These are phyloP conservation scores for Hydroisotoma schaefferi DNA, from an alignment of 2,888 invertebrate genomes.

Conservation along the genomic window DNA sequence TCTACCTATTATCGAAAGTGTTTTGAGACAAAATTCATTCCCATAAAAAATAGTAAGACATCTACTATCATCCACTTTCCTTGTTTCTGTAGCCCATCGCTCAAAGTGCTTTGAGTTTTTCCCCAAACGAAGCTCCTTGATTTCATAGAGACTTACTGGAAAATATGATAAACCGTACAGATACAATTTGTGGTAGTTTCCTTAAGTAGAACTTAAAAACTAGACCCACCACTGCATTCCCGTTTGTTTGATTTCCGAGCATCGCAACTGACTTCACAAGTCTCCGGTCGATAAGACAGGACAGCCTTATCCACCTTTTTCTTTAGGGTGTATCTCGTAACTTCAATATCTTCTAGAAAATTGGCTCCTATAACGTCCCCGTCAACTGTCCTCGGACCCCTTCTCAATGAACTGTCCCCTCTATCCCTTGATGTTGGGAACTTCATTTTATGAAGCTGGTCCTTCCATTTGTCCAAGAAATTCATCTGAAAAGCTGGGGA, in stretches of 20 bases:
- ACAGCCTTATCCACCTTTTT: slow-evolving; percentile 15
- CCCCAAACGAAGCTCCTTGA: slow-evolving; percentile 37
- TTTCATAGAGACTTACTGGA: slow-evolving; percentile 32
- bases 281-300: slow-evolving; percentile 27
- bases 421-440: no score
- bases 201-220: neutral
- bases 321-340: slow-evolving; percentile 20
- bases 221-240: slow-evolving; percentile 33
- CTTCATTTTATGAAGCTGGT: no score
- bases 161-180: neutral
- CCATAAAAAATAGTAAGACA: slow-evolving; percentile 36
- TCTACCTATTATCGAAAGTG: slow-evolving; percentile 32
- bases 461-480: no score
- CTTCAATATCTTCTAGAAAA: slow-evolving; percentile 32
- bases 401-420: no score
- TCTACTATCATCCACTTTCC: slow-evolving; percentile 26
- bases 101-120: slow-evolving; percentile 33
- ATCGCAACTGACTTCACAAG: slow-evolving; percentile 27
- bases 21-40: slow-evolving; percentile 32
- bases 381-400: no score
- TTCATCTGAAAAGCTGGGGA: no score
- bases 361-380: slow-evolving; percentile 30
- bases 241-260: slow-evolving; percentile 24
- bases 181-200: neutral
- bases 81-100: slow-evolving; percentile 26